A percentile compares a stretch with the other conserved stretches of the same genome.
Conservation (phyloP, 2,888 invertebrate species). For the Brachyopa scutellaris region DNA sequence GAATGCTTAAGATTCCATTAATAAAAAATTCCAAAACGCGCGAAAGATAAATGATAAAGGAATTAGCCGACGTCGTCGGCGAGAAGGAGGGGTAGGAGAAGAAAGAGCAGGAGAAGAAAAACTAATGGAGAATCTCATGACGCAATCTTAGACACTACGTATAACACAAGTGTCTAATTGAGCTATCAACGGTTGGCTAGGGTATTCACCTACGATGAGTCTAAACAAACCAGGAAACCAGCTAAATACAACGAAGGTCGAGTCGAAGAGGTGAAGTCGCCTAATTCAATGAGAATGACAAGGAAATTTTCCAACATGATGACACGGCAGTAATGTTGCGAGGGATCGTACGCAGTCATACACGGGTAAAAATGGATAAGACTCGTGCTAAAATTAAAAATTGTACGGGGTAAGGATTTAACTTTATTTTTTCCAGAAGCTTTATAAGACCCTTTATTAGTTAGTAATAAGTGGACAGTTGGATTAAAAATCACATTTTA, state of each 20-base stretch:
- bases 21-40: slow-evolving; percentile 51
- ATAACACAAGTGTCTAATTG: slow-evolving; percentile 3
- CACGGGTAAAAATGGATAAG: background rate
- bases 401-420: no score
- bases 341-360: background rate
- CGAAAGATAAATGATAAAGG: slow-evolving; percentile 58
- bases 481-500: no score
- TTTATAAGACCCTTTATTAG: no score
- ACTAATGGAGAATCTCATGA: background rate
- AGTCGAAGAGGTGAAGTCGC: background rate
- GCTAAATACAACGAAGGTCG: no score
- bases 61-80: no score
- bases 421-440: no score
- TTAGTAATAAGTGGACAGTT: no score
- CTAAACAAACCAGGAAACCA: no score
- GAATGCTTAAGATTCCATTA: slow-evolving; percentile 67
- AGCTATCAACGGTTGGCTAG: background rate
- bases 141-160: background rate
- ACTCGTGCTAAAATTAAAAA: no score
- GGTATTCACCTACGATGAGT: no score
- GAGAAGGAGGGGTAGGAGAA: no score
- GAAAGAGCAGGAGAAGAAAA: background rate
- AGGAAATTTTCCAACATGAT: background rate
- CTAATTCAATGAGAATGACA: background rate
- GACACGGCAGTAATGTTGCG: background rate